A percentile compares a stretch with the other conserved stretches of the same genome.
Evolutionary conservation across 2,888 invertebrate species (phyloP).

Genomic region (Pantelozetes paolii): DNA sequence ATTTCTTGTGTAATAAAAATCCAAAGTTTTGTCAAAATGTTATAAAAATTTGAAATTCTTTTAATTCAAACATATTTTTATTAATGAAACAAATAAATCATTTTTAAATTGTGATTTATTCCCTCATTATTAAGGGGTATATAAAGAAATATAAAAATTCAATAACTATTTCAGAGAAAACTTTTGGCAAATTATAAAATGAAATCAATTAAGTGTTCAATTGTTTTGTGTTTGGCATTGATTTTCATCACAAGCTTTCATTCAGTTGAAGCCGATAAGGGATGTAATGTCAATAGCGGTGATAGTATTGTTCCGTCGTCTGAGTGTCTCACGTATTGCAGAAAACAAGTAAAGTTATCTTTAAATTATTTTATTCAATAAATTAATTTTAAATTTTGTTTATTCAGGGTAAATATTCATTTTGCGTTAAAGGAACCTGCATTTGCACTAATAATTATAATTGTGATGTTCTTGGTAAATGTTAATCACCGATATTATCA

Average conservation of each 20-base stretch:
- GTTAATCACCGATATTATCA: neutral
- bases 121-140: too few species aligned
- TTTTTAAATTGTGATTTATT: too few species aligned
- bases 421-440: neutral
- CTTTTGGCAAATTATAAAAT: neutral
- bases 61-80: too few species aligned
- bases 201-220: neutral
- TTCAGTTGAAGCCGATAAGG: neutral
- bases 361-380: neutral
- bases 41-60: too few species aligned
- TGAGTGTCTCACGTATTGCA: neutral
- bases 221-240: neutral
- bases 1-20: too few species aligned
- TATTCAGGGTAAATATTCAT: neutral
- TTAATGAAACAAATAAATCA: too few species aligned
- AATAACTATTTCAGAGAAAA: too few species aligned
- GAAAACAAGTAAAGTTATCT: neutral
- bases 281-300: neutral
- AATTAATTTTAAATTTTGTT: neutral
- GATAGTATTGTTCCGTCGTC: neutral
- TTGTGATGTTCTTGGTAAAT: neutral
- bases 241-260: neutral
- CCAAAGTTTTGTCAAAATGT: too few species aligned
- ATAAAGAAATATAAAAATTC: too few species aligned
- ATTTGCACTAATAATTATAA: neutral